Evolutionary conservation across 2,797 vertebrate genomes (phyloP).

Genomic region (Hybognathus amarus): DNA sequence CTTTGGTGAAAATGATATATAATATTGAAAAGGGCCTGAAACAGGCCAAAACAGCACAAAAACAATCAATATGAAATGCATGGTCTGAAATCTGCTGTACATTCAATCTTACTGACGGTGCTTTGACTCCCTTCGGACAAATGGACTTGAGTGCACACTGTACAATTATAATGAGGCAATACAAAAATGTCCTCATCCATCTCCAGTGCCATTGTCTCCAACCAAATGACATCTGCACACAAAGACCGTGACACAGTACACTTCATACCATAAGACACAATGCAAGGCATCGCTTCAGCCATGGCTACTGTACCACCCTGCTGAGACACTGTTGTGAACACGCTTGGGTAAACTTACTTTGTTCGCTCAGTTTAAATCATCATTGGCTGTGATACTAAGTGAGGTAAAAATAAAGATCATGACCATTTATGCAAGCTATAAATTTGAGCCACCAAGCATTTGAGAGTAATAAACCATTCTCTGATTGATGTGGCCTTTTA

Average conservation of each 20-base stretch:
- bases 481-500: constrained; percentile 61
- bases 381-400: constrained; percentile 41
- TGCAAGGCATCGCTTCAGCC: constrained; percentile 18
- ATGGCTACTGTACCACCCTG: background rate
- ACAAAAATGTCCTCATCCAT: constrained; percentile 45
- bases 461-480: constrained; percentile 65
- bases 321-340: constrained; percentile 45
- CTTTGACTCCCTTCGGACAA: constrained; percentile 41
- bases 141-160: constrained; percentile 20
- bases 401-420: constrained; percentile 44
- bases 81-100: constrained; percentile 33
- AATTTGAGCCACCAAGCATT: constrained; percentile 63
- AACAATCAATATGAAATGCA: constrained; percentile 14
- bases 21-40: constrained; percentile 2
- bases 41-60: constrained; percentile 22
- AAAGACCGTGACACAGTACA: constrained; percentile 23
- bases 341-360: constrained; percentile 27
- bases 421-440: constrained; percentile 57
- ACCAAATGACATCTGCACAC: constrained; percentile 15
- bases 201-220: constrained; percentile 27
- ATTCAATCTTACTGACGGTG: constrained; percentile 50
- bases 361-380: constrained; percentile 59
- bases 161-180: constrained; percentile 11
- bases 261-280: constrained; percentile 40
- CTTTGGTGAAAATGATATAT: constrained; percentile 2